These are phyloP conservation scores for Microvelia longipes DNA, from an alignment of 1,140 invertebrate genomes.

Conservation along the genomic window DNA sequence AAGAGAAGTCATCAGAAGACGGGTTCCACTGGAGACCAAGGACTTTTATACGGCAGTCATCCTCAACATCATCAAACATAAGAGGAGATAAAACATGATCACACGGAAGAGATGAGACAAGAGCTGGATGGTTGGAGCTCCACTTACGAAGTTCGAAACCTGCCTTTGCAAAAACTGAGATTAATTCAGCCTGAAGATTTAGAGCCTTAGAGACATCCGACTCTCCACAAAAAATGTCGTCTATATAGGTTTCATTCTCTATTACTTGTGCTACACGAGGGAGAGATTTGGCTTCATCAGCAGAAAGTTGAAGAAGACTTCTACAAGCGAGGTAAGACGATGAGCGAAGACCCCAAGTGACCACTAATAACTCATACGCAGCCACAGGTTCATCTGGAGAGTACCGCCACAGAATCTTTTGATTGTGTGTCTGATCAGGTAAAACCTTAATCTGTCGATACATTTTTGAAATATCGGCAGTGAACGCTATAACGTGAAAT, in stretches of 20 bases:
- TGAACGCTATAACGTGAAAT: not conserved
- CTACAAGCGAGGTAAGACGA: not conserved
- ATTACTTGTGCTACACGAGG: constrained; percentile 11
- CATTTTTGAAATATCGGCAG: not conserved
- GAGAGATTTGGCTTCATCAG: not conserved
- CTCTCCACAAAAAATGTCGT: constrained; percentile 25
- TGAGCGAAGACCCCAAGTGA: not conserved
- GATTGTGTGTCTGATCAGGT: not conserved
- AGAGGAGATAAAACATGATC: not conserved
- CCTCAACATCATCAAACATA: not conserved
- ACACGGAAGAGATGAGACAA: not conserved
- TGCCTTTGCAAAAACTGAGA: constrained; percentile 13
- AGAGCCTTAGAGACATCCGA: constrained; percentile 18
- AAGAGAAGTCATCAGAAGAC: constrained; percentile 2
- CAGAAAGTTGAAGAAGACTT: not conserved
- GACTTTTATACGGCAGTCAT: constrained; percentile 5
- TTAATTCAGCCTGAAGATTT: constrained; percentile 19
- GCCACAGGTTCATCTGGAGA: not conserved
- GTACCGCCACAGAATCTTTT: not conserved
- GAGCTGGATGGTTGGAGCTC: constrained; percentile 8
- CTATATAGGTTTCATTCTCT: constrained; percentile 26
- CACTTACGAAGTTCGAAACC: constrained; percentile 23
- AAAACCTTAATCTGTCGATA: not conserved
- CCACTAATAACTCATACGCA: not conserved
- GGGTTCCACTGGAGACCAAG: constrained; percentile 20